A percentile compares a stretch with the other conserved stretches of the same genome.
Evolutionary conservation across 2,113 vertebrate species (phyloP).

Genomic region (Erythrocebus patas): DNA sequence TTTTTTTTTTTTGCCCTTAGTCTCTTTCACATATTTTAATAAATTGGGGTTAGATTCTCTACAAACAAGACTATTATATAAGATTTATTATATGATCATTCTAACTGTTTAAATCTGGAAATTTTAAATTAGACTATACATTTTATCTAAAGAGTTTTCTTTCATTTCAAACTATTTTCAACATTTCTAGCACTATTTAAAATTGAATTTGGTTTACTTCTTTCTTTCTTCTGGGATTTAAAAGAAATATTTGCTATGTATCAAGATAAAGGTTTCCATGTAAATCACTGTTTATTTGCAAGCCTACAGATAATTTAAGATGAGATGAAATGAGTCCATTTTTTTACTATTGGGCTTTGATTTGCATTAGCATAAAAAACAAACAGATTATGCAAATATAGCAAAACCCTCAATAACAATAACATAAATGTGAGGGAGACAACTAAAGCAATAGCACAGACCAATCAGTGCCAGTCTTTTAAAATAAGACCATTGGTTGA

Average conservation of each 20-base stretch:
- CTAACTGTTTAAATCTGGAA: constrained; percentile 30
- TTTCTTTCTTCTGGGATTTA: constrained; percentile 7
- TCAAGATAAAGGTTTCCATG: neutral
- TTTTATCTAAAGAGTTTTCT: neutral
- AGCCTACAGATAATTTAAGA: constrained; percentile 51
- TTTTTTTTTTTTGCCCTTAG: neutral
- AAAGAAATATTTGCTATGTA: constrained; percentile 23
- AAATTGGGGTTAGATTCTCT: neutral
- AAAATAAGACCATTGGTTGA: neutral
- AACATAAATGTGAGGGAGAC: neutral
- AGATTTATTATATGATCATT: constrained; percentile 33
- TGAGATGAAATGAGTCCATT: constrained; percentile 61
- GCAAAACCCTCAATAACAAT: neutral
- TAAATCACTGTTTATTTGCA: constrained; percentile 47
- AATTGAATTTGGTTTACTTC: constrained; percentile 9
- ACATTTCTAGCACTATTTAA: neutral
- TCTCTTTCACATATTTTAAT: neutral
- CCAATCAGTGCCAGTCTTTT: neutral
- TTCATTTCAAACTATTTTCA: constrained; percentile 40
- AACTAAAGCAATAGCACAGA: neutral
- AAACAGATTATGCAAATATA: constrained; percentile 52
- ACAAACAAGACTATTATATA: constrained; percentile 33
- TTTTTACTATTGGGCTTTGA: neutral
- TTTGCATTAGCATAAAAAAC: constrained; percentile 62
- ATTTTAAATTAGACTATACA: neutral